Evolutionary conservation across 2,797 vertebrate species (phyloP), one percentile per base, ranked within the genome.

Genomic region (Hozukius guyotensis): DNA sequence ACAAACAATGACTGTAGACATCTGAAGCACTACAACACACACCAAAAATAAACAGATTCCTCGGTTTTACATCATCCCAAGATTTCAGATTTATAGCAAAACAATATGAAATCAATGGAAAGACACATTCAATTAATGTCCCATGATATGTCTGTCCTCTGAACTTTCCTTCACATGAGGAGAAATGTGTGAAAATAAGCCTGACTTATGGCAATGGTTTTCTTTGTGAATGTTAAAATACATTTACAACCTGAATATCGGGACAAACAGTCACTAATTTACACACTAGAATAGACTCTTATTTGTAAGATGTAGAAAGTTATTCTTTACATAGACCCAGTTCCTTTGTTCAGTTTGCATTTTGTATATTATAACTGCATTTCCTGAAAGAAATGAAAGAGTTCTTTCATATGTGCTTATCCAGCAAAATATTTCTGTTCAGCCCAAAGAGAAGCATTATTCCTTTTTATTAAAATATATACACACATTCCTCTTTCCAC

Each of bases 51-150:
- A 95, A 93, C 89, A 83, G 78, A 86, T 77, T 80, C 82, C 75
- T 81, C 81, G 32, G 73, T 86, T 57, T 96, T 93, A 96, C 94
- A 95, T 94, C 70, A 83, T 93, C 94, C 94, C 94, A 95, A 94
- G 92, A 94, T 94, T 96, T 92, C 90, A 94, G 95, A 96, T 94
- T 95, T 94, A 93, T 95, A 95, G 94, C 95, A 91, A 87, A 91
- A 38, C 3, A 87, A 87, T 78, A 86, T 75, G 85, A 91, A 89
- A 91, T 84, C 78, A 94, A 92, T 92, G 49, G 91, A 95, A 96
- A 96, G 90, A 97, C 92, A 96, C 93, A 96, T 95, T 96, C 94
- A 90, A 81, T 88, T 81, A 81, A 94, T 94, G 95, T 97, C 95
- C 95, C 93, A 93, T 96, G 95, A 97, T 95, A 90, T 93, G 84